These are phyloP conservation scores for Dromas ardeola DNA, from an alignment of 2,113 vertebrate genomes.

Conservation along the genomic window DNA sequence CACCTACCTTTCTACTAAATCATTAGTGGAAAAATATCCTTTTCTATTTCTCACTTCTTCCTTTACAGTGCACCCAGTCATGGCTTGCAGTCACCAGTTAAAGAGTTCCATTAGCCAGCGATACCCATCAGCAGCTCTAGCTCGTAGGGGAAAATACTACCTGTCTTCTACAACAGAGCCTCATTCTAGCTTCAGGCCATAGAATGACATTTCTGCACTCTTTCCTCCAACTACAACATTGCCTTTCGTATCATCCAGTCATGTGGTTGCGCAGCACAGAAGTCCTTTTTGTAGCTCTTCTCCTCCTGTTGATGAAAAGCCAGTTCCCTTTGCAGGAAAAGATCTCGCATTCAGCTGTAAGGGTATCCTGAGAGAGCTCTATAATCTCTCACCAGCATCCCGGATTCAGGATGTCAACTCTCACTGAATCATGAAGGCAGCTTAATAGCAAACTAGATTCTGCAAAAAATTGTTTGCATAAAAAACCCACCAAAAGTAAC, in stretches of 20 bases:
- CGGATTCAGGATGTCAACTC: background rate
- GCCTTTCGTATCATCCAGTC: background rate
- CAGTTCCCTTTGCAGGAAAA: background rate
- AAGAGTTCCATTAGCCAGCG: background rate
- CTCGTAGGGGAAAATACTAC: background rate
- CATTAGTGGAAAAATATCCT: background rate
- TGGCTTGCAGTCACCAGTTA: background rate
- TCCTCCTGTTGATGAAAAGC: background rate
- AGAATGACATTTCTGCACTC: background rate
- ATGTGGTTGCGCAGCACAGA: background rate
- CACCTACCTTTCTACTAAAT: background rate
- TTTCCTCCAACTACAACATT: background rate
- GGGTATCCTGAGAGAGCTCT: background rate
- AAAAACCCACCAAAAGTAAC: background rate
- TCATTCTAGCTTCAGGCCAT: background rate
- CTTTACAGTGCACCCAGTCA: background rate
- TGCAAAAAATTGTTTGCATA: background rate
- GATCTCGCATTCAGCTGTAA: background rate
- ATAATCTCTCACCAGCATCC: background rate
- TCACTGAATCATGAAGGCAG: constrained; percentile 6
- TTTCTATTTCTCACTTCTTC: background rate
- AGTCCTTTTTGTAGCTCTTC: background rate
- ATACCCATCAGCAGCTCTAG: background rate
- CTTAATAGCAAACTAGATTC: background rate
- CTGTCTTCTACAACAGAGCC: background rate